Conservation (phyloP, 2,113 vertebrate genomes). For the Phylloscopus trochiloides region DNA sequence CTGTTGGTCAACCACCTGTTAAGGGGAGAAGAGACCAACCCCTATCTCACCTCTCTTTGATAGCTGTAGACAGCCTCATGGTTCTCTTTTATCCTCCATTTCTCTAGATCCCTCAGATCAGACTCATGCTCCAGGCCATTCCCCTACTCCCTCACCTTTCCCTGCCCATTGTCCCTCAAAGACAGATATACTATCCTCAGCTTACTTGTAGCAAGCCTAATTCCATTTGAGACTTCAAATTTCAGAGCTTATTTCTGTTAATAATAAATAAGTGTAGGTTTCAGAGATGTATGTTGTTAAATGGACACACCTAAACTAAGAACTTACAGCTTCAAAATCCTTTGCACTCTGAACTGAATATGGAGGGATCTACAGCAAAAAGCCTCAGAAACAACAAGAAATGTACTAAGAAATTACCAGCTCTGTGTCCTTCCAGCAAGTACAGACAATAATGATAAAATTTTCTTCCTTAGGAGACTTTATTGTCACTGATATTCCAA, state of each 20-base stretch:
- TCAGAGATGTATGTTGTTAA: not conserved
- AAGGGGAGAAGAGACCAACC: rapidly evolving
- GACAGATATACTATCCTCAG: not conserved
- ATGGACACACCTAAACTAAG: not conserved
- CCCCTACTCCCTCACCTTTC: not conserved
- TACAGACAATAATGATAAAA: not conserved
- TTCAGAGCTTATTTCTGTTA: not conserved
- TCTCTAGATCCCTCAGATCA: not conserved
- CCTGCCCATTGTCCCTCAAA: not conserved
- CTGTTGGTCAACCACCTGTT: not conserved
- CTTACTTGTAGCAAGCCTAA: rapidly evolving
- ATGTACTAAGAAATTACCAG: rapidly evolving
- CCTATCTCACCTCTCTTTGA: not conserved
- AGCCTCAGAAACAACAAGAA: not conserved
- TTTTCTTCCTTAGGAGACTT: not conserved
- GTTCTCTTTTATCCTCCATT: not conserved
- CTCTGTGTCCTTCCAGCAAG: not conserved
- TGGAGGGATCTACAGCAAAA: not conserved
- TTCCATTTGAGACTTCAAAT: not conserved
- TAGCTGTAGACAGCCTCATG: not conserved
- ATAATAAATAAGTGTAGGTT: not conserved
- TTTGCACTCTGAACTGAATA: not conserved
- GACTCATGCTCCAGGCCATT: rapidly evolving
- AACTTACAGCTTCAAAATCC: rapidly evolving
- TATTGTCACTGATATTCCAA: not conserved